These are phyloP conservation scores for Drosophila grimshawi DNA, from an alignment of 1,140 invertebrate species.

Conservation along the genomic window DNA sequence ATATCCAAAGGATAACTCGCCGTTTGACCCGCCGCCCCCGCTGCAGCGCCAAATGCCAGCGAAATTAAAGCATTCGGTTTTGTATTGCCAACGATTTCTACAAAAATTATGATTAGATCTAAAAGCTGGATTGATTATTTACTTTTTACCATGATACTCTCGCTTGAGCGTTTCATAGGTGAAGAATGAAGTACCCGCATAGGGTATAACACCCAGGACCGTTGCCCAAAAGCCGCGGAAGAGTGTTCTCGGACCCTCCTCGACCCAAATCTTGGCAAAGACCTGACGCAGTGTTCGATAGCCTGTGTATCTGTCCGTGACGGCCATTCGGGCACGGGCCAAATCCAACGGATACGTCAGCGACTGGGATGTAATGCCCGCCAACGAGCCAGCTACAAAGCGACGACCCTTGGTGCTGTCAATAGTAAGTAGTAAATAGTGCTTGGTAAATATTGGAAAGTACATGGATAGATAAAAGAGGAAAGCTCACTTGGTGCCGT, in stretches of 20 bases:
- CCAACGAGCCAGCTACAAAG: constrained; percentile 96
- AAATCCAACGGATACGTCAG: constrained; percentile 98
- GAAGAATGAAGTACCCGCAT: constrained; percentile 98
- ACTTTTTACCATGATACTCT: constrained; percentile 88
- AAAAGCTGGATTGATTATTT: background rate
- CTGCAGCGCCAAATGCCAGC: constrained; percentile 94
- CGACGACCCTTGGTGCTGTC: constrained; percentile 84
- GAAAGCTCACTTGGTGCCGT: constrained; percentile 86
- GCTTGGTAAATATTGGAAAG: background rate
- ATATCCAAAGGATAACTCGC: constrained; percentile 93
- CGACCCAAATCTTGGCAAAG: constrained; percentile 91
- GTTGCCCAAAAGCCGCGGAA: constrained; percentile 96
- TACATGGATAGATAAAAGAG: constrained; percentile 14
- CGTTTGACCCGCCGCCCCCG: constrained; percentile 97
- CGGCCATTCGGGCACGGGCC: constrained; percentile 98
- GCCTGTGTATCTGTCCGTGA: constrained; percentile 90
- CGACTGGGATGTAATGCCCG: constrained; percentile 96
- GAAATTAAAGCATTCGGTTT: constrained; percentile 87
- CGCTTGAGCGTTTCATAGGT: constrained; percentile 98
- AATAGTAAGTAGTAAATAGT: background rate
- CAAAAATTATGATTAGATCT: constrained; percentile 1
- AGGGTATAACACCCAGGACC: constrained; percentile 97
- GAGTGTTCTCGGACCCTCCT: constrained; percentile 92
- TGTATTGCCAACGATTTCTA: constrained; percentile 78
- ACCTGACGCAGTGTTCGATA: constrained; percentile 88